These are phyloP conservation scores for Eugnorisma glareosa DNA, from an alignment of 2,888 invertebrate species.

Conservation along the genomic window DNA sequence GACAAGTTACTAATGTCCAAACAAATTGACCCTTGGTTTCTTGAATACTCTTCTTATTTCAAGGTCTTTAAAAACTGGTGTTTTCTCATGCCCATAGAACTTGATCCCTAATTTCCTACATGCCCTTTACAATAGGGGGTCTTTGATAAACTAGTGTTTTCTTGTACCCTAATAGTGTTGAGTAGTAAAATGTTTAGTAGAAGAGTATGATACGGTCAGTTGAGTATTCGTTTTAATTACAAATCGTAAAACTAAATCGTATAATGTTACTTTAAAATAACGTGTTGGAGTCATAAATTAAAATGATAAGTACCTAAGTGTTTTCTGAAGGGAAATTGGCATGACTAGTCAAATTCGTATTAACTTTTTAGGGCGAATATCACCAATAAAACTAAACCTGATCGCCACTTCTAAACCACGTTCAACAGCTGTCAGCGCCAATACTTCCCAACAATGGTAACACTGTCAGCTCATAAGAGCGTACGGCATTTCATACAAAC, in stretches of 20 bases:
- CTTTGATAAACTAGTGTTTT: conserved; percentile 44
- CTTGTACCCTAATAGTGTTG: conserved; percentile 61
- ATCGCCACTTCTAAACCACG: not conserved
- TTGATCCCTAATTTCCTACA: conserved; percentile 32
- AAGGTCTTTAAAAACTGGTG: conserved; percentile 40
- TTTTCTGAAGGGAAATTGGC: not conserved
- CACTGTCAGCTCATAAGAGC: not conserved
- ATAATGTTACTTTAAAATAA: conserved; percentile 10
- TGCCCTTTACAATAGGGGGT: conserved; percentile 8
- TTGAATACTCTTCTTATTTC: not conserved
- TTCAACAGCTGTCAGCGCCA: not conserved
- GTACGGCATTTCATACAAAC: no score
- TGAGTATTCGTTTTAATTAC: conserved; percentile 65
- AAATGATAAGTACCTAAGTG: conserved; percentile 2
- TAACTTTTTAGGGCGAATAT: not conserved
- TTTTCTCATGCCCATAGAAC: conserved; percentile 19
- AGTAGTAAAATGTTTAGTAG: conserved; percentile 70
- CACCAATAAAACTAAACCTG: not conserved
- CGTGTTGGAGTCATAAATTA: conserved; percentile 1
- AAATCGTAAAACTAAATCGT: conserved; percentile 57
- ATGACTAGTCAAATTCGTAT: not conserved
- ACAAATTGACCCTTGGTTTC: conserved; percentile 32
- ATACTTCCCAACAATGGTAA: not conserved
- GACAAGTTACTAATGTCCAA: conserved; percentile 33
- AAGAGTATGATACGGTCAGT: conserved; percentile 60